Conservation (phyloP, 2,113 vertebrate genomes). For the Aptenodytes patagonicus region DNA sequence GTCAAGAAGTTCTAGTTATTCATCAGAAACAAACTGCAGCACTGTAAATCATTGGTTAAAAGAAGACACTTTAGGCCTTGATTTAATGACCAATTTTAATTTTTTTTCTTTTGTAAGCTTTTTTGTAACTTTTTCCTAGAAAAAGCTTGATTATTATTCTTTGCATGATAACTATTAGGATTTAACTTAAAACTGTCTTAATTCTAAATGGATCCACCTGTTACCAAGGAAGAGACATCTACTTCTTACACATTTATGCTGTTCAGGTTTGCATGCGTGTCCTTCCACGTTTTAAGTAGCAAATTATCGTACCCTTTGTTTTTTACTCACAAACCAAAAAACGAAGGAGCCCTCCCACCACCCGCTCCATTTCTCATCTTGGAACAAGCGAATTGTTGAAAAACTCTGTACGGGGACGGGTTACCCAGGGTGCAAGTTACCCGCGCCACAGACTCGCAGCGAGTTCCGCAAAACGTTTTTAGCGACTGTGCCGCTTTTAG, state of each 20-base stretch:
- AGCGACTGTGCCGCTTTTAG: background rate
- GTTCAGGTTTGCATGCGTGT: background rate
- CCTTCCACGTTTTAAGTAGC: accelerated
- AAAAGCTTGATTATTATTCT: background rate
- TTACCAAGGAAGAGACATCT: background rate
- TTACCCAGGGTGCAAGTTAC: accelerated
- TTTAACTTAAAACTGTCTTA: background rate
- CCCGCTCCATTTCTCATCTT: background rate
- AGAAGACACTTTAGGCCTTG: background rate
- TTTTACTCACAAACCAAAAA: no score
- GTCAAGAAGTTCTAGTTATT: background rate
- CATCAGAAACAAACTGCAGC: background rate
- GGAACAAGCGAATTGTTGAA: accelerated
- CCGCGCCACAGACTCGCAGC: accelerated
- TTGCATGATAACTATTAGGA: background rate
- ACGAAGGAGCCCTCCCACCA: accelerated
- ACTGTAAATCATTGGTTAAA: accelerated
- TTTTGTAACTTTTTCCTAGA: background rate
- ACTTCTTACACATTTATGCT: background rate
- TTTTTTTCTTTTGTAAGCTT: background rate
- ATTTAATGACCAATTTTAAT: background rate
- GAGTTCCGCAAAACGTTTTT: accelerated
- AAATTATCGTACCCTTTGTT: no score
- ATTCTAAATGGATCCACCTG: background rate
- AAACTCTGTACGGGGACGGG: accelerated